These are phyloP conservation scores for Dione juno DNA, from an alignment of 2,888 invertebrate genomes.

Conservation along the genomic window DNA sequence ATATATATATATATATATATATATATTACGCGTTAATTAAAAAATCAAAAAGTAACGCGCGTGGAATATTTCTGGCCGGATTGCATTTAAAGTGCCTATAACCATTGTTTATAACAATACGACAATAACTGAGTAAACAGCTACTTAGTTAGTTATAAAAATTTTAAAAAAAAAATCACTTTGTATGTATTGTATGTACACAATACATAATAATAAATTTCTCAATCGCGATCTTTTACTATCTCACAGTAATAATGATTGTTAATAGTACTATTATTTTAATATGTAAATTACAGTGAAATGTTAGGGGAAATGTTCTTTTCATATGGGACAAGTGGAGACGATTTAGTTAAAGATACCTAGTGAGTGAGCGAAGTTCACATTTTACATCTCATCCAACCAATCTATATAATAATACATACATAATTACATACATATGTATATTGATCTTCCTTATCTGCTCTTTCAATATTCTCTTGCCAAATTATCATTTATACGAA, in stretches of 20 bases:
- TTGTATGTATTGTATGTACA: conserved; percentile 1
- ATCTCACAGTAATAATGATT: background rate
- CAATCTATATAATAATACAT: too few relatives aligned
- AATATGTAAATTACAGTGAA: background rate
- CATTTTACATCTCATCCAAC: too few relatives aligned
- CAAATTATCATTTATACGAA: too few relatives aligned
- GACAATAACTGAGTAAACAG: background rate
- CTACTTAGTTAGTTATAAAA: background rate
- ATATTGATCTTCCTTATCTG: too few relatives aligned
- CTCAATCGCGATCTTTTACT: background rate
- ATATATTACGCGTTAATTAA: conserved; percentile 13
- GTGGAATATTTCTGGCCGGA: background rate
- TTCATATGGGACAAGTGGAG: too few relatives aligned
- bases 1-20: too few relatives aligned
- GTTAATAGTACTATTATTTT: background rate
- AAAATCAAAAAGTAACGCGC: background rate
- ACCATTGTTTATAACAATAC: background rate
- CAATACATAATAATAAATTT: background rate
- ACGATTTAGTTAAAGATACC: too few relatives aligned
- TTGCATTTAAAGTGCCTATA: background rate
- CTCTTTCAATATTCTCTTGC: too few relatives aligned
- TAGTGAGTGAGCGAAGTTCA: too few relatives aligned
- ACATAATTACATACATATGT: too few relatives aligned
- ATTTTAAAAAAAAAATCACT: background rate
- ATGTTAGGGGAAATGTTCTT: background rate